Evolutionary conservation across 2,113 vertebrate species (phyloP).

Genomic region (Telmatochromis brachygnathus): DNA sequence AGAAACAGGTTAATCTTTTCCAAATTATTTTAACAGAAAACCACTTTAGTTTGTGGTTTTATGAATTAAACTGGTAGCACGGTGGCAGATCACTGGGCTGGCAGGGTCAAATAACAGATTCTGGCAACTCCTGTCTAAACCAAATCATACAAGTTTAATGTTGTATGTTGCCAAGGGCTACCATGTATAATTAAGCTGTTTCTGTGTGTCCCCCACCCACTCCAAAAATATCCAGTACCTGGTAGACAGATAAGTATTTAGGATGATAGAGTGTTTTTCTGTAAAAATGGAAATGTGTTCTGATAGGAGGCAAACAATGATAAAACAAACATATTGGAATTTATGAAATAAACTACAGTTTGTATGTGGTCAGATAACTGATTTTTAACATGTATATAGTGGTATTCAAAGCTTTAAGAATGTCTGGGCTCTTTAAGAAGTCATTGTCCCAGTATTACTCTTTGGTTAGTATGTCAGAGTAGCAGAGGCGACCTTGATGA

Average conservation of each 20-base stretch:
- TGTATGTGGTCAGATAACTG: background rate
- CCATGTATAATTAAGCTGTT: conserved; percentile 67
- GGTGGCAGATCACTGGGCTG: background rate
- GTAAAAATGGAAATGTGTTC: background rate
- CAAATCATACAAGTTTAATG: conserved; percentile 66
- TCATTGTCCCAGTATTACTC: background rate
- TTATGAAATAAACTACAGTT: background rate
- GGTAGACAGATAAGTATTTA: conserved; percentile 21
- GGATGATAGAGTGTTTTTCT: background rate
- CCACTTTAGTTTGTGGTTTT: background rate
- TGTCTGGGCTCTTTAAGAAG: background rate
- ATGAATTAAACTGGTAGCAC: conserved; percentile 10
- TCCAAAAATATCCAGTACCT: background rate
- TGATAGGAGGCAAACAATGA: background rate
- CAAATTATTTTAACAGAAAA: background rate
- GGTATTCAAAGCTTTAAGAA: background rate
- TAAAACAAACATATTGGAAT: background rate
- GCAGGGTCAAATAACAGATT: conserved; percentile 40
- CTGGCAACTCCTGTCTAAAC: conserved; percentile 43
- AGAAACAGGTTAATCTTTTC: background rate
- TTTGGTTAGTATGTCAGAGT: background rate
- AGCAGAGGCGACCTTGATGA: conserved; percentile 52
- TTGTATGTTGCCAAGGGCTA: conserved; percentile 51
- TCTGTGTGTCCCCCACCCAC: conserved; percentile 6
- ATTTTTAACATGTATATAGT: background rate